Evolutionary conservation across 2,113 vertebrate genomes (phyloP).

Genomic region (Chiloscyllium plagiosum): DNA sequence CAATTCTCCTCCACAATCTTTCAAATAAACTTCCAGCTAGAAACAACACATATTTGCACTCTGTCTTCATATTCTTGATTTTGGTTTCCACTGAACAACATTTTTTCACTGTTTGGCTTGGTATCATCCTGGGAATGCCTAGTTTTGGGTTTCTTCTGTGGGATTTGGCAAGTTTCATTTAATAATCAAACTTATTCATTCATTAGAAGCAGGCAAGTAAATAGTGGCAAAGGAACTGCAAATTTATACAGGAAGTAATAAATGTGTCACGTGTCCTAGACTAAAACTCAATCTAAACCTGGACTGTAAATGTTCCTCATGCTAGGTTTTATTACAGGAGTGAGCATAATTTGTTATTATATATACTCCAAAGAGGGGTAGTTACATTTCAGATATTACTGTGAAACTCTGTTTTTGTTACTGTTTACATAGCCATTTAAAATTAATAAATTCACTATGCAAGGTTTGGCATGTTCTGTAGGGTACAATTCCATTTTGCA

Average conservation of each 20-base stretch:
- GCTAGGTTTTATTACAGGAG: neutral
- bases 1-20: neutral
- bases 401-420: neutral
- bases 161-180: neutral
- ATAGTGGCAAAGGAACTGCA: neutral
- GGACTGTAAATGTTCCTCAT: neutral
- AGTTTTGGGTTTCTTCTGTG: neutral
- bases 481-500: neutral
- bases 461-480: neutral
- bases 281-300: neutral
- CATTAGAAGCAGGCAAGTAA: neutral
- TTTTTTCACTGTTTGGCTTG: neutral
- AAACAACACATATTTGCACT: neutral
- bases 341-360: neutral
- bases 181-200: neutral
- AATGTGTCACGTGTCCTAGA: neutral
- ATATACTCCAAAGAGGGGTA: neutral
- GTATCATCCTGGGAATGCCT: neutral
- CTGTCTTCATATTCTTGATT: neutral
- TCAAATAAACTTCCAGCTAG: neutral
- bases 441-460: neutral
- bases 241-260: neutral
- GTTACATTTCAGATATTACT: neutral
- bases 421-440: neutral
- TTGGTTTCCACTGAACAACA: neutral